These are phyloP conservation scores for Fragum fragum DNA, from an alignment of 2,888 invertebrate species.

Conservation along the genomic window DNA sequence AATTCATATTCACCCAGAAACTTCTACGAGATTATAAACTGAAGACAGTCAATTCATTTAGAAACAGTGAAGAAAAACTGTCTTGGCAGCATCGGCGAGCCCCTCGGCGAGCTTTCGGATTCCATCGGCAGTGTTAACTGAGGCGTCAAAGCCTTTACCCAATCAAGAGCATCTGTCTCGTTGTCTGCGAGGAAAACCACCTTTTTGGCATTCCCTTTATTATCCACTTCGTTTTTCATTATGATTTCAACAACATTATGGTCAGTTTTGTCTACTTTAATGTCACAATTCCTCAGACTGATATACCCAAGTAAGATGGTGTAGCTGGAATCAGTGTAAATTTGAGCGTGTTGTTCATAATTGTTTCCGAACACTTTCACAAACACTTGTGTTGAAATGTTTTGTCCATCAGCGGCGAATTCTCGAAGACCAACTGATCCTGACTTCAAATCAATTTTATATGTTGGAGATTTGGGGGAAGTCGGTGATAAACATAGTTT, in stretches of 20 bases:
- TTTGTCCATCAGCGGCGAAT: neutral
- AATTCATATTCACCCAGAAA: no score
- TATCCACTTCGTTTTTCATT: neutral
- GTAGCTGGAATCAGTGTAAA: constrained; percentile 22
- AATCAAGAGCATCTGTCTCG: constrained; percentile 1
- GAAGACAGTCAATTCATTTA: no score
- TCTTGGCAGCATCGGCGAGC: neutral
- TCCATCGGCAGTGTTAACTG: neutral
- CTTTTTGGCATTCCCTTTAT: neutral
- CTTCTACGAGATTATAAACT: no score
- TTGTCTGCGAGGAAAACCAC: neutral
- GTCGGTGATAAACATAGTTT: neutral
- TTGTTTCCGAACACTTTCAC: constrained; percentile 22
- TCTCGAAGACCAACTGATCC: neutral
- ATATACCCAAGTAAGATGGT: constrained; percentile 6
- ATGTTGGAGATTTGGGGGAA: neutral
- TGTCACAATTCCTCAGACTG: constrained; percentile 24
- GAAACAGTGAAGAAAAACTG: neutral
- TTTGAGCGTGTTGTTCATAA: constrained; percentile 31
- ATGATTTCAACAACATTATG: neutral
- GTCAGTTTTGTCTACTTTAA: neutral
- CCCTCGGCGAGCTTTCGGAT: neutral
- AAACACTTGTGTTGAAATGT: neutral
- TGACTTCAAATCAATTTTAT: constrained; percentile 3
- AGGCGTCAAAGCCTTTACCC: constrained; percentile 19